These are phyloP conservation scores for Philereme transversata DNA, from an alignment of 2,888 invertebrate species.

Conservation along the genomic window DNA sequence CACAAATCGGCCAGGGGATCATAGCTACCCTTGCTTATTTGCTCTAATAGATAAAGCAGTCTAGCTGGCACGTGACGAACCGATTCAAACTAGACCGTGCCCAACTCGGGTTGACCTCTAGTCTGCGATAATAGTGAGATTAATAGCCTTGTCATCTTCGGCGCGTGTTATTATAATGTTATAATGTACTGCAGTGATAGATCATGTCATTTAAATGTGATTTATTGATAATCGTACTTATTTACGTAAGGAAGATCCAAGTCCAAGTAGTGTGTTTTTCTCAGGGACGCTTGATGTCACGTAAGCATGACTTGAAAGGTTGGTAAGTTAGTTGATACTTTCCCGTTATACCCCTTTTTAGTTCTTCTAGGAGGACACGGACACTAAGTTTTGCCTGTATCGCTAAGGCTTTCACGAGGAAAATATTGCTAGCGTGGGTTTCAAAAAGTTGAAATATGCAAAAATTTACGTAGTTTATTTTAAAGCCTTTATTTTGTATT, in stretches of 20 bases:
- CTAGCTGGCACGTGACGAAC: conserved; percentile 57
- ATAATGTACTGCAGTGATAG: not conserved
- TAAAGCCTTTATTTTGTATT: too few species aligned
- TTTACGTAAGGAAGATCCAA: conserved; percentile 15
- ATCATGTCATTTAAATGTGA: conserved; percentile 14
- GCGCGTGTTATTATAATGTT: conserved; percentile 32
- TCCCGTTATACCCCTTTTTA: too few species aligned
- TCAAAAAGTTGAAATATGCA: too few species aligned
- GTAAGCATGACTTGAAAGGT: too few species aligned
- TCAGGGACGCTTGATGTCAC: not conserved
- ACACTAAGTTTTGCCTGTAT: too few species aligned
- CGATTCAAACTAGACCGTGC: conserved; percentile 46
- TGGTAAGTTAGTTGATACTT: too few species aligned
- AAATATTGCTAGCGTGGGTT: too few species aligned
- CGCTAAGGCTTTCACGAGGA: too few species aligned
- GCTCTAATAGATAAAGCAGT: conserved; percentile 30
- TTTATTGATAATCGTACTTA: conserved; percentile 13
- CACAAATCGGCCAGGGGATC: not conserved
- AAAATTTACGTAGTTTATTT: too few species aligned
- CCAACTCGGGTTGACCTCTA: conserved; percentile 50
- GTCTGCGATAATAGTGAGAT: conserved; percentile 30
- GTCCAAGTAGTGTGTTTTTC: conserved; percentile 14
- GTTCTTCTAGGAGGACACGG: too few species aligned
- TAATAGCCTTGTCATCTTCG: conserved; percentile 24
- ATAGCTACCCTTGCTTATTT: conserved; percentile 24